These are phyloP conservation scores for Yponomeuta evonymella DNA, from an alignment of 2,888 invertebrate genomes.

Conservation along the genomic window DNA sequence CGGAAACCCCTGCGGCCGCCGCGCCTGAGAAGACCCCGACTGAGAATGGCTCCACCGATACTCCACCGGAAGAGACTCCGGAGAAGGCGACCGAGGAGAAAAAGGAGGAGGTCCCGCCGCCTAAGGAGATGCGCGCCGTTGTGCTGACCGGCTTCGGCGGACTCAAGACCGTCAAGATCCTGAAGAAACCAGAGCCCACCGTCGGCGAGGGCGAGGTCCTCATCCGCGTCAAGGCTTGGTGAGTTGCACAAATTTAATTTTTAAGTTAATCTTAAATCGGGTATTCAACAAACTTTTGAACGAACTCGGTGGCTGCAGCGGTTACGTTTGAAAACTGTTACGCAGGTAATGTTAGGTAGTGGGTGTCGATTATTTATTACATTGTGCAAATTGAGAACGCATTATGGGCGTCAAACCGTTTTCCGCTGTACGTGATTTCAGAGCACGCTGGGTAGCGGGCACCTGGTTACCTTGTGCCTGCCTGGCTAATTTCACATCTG, in stretches of 20 bases:
- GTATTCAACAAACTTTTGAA: background rate
- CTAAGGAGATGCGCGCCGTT: conserved; percentile 90
- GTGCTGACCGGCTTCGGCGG: conserved; percentile 91
- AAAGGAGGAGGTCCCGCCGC: conserved; percentile 73
- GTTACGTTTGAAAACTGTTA: conserved; percentile 13
- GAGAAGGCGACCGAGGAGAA: conserved; percentile 72
- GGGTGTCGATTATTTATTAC: conserved; percentile 1
- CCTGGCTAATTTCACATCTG: conserved; percentile 41
- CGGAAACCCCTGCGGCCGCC: conserved; percentile 67
- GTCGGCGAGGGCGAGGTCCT: conserved; percentile 84
- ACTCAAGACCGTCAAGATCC: conserved; percentile 88
- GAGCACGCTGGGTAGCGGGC: background rate
- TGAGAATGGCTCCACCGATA: conserved; percentile 67
- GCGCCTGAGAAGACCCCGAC: conserved; percentile 76
- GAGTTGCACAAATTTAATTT: conserved; percentile 53
- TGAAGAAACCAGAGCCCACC: conserved; percentile 86
- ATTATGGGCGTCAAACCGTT: conserved; percentile 9
- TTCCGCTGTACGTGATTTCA: conserved; percentile 6
- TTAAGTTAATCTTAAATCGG: background rate
- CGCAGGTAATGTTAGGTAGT: background rate
- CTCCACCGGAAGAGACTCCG: conserved; percentile 67
- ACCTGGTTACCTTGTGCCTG: conserved; percentile 14
- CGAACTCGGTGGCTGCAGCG: background rate
- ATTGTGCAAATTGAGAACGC: conserved; percentile 9
- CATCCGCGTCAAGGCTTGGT: conserved; percentile 91